Base-by-base conservation (phyloP, 2,888 invertebrate species). In the Eupithecia vulgata region DNA sequence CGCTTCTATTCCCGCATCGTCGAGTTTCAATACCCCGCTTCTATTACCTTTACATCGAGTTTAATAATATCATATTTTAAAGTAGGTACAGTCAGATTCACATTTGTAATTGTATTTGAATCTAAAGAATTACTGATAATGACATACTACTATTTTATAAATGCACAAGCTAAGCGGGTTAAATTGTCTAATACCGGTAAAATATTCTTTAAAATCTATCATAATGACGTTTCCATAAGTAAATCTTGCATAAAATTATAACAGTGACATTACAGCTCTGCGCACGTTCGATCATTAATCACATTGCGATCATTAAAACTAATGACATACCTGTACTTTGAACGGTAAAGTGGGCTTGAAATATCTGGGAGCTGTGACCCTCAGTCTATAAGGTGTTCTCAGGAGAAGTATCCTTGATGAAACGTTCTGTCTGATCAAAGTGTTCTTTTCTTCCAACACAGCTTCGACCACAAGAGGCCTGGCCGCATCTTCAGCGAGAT, bases 331-430 rank as follows among this genome's bases (percentile, higher is more conserved):
- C 92, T 97, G 97, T 34, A 98, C 97, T 42, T 96, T 96, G 81
- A 97, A 98, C 78, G 97, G 97, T 68, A 99, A 94, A 34, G 97
- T 97, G 1, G 98, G 98, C 88, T 98, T 98, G 91, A 98, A 99
- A 79, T 97, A 96, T 81, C 97, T 97, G 0, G 98, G 97, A 34
- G 97, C 97, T 81, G 97, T 96, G 30, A 98, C 96, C 89, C 97
- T 98, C 10, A 99, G 90, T 72, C 94, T 88, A 71, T 94, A 94
- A 0, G 93, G 92, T 21, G 92, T 91, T 71, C 94, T 84, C 71
- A 96, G 95, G 52, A 98, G 94, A 76, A 97, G 95, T 79, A 94
- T 91, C 74, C 92, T 87, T 2, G 96, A 95, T 0, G 97, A 95
- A 21, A 96, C 96, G 86, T 98, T 98, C 86, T 98, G 97, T 81